Evolutionary conservation across 1,140 invertebrate species (phyloP).

Genomic region (Psilanteris sp.): DNA sequence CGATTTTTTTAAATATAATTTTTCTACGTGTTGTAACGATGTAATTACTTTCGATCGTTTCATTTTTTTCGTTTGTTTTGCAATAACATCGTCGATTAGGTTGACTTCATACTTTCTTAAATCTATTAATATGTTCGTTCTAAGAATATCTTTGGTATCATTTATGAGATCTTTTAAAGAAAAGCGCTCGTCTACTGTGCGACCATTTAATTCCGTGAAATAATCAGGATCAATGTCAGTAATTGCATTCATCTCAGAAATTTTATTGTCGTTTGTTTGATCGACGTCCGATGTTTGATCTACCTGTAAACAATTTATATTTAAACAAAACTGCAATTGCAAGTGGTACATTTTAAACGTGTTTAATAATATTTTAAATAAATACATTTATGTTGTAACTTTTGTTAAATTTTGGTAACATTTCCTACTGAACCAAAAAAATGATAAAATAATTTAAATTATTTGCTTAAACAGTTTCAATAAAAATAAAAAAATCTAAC

Average conservation of each 20-base stretch:
- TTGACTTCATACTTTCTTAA: slow-evolving; percentile 82
- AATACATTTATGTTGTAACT: no score
- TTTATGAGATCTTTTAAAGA: slow-evolving; percentile 81
- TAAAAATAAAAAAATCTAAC: no score
- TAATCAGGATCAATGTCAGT: slow-evolving; percentile 83
- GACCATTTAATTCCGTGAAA: slow-evolving; percentile 81
- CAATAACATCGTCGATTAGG: slow-evolving; percentile 82
- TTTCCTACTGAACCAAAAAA: no score
- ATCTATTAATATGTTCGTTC: slow-evolving; percentile 81
- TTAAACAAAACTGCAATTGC: no score
- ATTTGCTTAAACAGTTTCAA: no score
- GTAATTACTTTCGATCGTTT: slow-evolving; percentile 78
- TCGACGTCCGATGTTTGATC: not conserved
- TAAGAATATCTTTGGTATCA: slow-evolving; percentile 80
- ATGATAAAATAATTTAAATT: no score
- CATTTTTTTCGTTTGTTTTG: slow-evolving; percentile 81
- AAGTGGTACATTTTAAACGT: no score
- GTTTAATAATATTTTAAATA: no score
- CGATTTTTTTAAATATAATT: no score
- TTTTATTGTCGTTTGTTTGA: slow-evolving; percentile 11
- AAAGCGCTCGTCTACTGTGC: slow-evolving; percentile 79
- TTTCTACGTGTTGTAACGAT: slow-evolving; percentile 38
- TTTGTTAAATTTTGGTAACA: no score
- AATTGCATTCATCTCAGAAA: slow-evolving; percentile 13
- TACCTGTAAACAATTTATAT: no score